Conservation (phyloP, 1,140 invertebrate species). For the Globodera ellingtonae region DNA sequence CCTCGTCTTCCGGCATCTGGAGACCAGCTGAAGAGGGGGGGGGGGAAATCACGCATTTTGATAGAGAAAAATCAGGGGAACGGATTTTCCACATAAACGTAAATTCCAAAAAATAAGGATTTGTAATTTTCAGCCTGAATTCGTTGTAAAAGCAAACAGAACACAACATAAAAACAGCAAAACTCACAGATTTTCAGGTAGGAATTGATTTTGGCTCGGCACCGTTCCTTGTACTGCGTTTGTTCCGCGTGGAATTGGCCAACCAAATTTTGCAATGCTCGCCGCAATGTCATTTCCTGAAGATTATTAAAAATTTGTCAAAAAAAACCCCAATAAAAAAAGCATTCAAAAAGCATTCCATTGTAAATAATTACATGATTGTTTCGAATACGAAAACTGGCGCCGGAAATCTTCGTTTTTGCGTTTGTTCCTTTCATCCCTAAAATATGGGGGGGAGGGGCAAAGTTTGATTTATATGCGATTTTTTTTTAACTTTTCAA, state of each 20-base stretch:
- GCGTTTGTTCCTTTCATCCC: conserved; percentile 42
- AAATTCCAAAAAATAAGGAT: too few relatives aligned
- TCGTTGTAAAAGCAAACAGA: neutral
- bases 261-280: conserved; percentile 44
- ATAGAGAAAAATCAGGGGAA: too few relatives aligned
- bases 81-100: too few relatives aligned
- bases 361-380: conserved; percentile 34
- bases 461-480: neutral
- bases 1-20: conserved; percentile 48
- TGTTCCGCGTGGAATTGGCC: conserved; percentile 46
- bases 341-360: too few relatives aligned
- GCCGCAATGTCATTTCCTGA: conserved; percentile 39
- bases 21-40: conserved; percentile 46
- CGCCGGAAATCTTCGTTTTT: conserved; percentile 23
- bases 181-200: conserved; percentile 47
- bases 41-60: too few relatives aligned
- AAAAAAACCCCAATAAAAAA: neutral
- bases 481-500: conserved; percentile 26
- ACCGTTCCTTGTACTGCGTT: conserved; percentile 46
- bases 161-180: neutral
- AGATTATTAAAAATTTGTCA: conserved; percentile 4
- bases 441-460: conserved; percentile 2
- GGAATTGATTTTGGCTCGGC: conserved; percentile 40
- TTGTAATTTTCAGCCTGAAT: too few relatives aligned
- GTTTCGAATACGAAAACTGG: conserved; percentile 44